Base-by-base conservation (phyloP, 2,888 invertebrate genomes). In the Melinopterus prodromus region DNA sequence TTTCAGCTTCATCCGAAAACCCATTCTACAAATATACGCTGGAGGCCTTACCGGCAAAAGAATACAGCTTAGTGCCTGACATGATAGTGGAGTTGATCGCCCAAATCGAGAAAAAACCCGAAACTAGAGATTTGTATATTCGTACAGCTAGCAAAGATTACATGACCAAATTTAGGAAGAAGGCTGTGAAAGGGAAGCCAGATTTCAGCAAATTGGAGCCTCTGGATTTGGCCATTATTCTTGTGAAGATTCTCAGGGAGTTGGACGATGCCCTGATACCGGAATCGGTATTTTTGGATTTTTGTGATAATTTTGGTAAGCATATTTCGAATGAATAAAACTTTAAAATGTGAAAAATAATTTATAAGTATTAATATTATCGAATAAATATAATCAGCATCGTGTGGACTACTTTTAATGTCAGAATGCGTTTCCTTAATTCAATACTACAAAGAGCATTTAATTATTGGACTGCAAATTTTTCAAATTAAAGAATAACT, bases 181-280 rank as follows among this genome's bases (percentile, higher is more conserved):
- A 87, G 81, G 79, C 87, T 78, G 82, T 80, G 53, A 87, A 87
- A 79, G 85, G 84, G 69, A 86, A 86, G 79, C 80, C 85, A 6
- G 82, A 82, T 38, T 86, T 88, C 9, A 78, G 88, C 75, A 81
- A 81, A 69, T 78, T 78, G 69, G 80, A 78, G 15, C 78, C 78
- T 6, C 53, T 76, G 15, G 98, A 98, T 77, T 90, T 98, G 83
- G 95, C 97, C 6, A 97, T 98, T 71, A 94, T 97, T 9, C 90
- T 98, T 81, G 98, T 98, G 90, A 92, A 96, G 85, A 98, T 98
- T 91, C 96, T 99, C 90, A 91, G 97, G 35, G 98, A 98, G 88
- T 91, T 98, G 82, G 94, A 95, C 86, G 95, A 96, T 85, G 97
- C 97, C 0, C 91, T 98, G 53, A 95, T 98, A 86, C 97, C 98